Percentiles rank a stretch among this genome's conserved stretches.
phyloP scores from a whole-genome alignment of 2,797 vertebrate species.

The Okamejei kenojei region DNA sequence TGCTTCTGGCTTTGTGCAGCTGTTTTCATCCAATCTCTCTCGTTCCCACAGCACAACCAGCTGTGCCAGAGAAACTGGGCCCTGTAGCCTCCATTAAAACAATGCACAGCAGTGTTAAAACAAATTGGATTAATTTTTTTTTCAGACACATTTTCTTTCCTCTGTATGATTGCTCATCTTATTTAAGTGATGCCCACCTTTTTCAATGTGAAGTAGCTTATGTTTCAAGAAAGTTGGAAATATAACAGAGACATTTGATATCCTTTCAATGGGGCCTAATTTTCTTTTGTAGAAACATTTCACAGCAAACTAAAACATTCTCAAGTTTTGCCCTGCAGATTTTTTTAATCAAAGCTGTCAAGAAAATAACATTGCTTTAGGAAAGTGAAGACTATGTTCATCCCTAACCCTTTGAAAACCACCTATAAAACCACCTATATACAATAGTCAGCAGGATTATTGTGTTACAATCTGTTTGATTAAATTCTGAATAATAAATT shows the following conservation, averaged over 20 bases:
- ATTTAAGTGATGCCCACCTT: not conserved
- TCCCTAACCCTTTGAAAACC: not conserved
- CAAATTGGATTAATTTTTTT: slow-evolving; percentile 6
- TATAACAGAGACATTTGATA: slow-evolving; percentile 26
- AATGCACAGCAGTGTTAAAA: not conserved
- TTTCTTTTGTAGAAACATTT: slow-evolving; percentile 13
- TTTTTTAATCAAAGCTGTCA: slow-evolving; percentile 16
- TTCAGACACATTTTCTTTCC: slow-evolving; percentile 22
- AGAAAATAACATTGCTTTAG: not conserved
- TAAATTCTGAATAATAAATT: not conserved
- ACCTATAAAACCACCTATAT: not conserved
- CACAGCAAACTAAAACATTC: slow-evolving; percentile 14
- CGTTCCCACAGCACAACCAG: not conserved
- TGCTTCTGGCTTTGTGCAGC: slow-evolving; percentile 18
- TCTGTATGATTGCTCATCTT: not conserved
- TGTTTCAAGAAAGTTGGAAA: slow-evolving; percentile 26
- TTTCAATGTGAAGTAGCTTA: not conserved
- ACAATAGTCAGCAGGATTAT: not conserved
- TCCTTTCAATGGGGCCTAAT: slow-evolving; percentile 20
- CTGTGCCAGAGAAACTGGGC: not conserved
- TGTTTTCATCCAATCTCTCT: not conserved
- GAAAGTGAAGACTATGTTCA: not conserved
- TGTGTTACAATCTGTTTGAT: not conserved
- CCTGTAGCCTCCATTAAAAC: not conserved
- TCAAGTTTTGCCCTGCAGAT: not conserved